Evolutionary conservation across 2,797 vertebrate genomes (phyloP).

Genomic region (Orientallactaga sibirica): DNA sequence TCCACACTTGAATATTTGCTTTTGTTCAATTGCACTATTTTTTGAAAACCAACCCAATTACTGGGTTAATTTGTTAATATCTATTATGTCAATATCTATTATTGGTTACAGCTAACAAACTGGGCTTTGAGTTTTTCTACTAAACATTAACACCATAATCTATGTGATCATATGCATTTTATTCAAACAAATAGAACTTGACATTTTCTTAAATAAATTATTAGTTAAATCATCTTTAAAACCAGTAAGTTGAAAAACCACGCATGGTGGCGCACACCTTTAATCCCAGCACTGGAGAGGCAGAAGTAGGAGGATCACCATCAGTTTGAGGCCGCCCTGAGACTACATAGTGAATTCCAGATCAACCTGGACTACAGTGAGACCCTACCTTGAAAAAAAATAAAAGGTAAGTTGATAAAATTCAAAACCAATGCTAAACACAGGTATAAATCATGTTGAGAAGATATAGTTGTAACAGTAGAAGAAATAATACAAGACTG

Average conservation of each 20-base stretch:
- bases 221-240: slow-evolving; percentile 56
- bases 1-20: not conserved
- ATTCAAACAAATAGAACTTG: slow-evolving; percentile 22
- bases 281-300: too few relatives aligned
- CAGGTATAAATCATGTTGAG: not conserved
- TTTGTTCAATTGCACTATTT: slow-evolving; percentile 33
- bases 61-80: slow-evolving; percentile 46
- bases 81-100: not conserved
- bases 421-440: slow-evolving; percentile 42
- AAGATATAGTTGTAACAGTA: not conserved
- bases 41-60: slow-evolving; percentile 2
- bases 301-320: too few relatives aligned
- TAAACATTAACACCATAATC: not conserved
- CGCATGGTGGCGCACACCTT: too few relatives aligned
- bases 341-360: too few relatives aligned
- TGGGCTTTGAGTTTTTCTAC: slow-evolving; percentile 11
- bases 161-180: slow-evolving; percentile 28
- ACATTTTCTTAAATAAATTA: slow-evolving; percentile 32
- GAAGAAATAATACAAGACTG: slow-evolving; percentile 19
- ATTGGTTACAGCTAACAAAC: not conserved
- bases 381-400: too few relatives aligned
- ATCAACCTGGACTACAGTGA: too few relatives aligned
- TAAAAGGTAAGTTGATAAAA: slow-evolving; percentile 44
- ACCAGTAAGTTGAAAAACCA: slow-evolving; percentile 40
- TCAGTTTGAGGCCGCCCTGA: too few relatives aligned